Evolutionary conservation across 2,888 invertebrate species (phyloP).

Genomic region (Orchestes rusci): DNA sequence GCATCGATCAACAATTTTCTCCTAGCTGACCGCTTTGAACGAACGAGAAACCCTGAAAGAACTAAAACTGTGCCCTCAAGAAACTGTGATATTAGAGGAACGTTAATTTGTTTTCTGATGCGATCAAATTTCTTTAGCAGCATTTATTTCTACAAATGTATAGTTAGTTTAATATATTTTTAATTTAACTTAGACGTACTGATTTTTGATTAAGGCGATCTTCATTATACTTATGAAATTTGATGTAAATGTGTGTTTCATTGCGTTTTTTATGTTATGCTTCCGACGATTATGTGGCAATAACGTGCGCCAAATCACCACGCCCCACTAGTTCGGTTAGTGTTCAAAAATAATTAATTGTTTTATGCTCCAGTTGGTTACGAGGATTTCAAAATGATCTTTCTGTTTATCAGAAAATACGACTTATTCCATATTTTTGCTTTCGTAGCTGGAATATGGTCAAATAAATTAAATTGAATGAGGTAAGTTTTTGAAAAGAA

Average conservation of each 20-base stretch:
- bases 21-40: conserved; percentile 71
- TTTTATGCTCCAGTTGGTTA: no score
- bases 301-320: no score
- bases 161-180: conserved; percentile 28
- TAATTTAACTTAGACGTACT: conserved; percentile 25
- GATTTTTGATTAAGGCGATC: conserved; percentile 17
- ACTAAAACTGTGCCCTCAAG: conserved; percentile 85
- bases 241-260: conserved; percentile 21
- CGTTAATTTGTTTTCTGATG: conserved; percentile 54
- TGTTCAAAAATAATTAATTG: no score
- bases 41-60: conserved; percentile 67
- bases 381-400: no score
- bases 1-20: conserved; percentile 32
- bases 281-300: no score
- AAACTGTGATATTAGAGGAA: conserved; percentile 90
- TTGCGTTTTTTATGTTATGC: conserved; percentile 6
- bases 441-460: no score
- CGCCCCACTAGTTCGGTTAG: no score
- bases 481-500: no score
- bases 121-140: conserved; percentile 32
- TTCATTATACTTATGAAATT: conserved; percentile 23
- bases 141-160: conserved; percentile 31
- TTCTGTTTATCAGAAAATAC: no score
- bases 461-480: no score
- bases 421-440: no score